Base-by-base conservation (phyloP, 2,113 vertebrate species). In the Cyprinodon tularosa region DNA sequence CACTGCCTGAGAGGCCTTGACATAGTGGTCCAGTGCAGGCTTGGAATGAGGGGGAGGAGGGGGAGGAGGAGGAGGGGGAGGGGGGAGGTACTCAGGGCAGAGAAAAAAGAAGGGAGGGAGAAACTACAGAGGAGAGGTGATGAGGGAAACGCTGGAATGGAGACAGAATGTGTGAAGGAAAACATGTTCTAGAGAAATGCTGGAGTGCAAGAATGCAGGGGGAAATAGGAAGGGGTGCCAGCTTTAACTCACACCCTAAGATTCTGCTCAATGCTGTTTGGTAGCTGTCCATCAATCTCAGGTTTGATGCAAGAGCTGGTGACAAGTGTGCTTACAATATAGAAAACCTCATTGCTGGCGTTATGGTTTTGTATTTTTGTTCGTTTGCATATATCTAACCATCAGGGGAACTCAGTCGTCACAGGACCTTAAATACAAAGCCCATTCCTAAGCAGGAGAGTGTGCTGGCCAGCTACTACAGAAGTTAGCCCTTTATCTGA, bases 1-100 rank as follows among this genome's bases (percentile, higher is more conserved):
- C 91, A 89, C 91, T 80, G 91, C 90, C 89, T 88, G 87, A 84
- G 88, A 92, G 91, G 91, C 88, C 86, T 89, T 90, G 90, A 93
- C 92, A 91, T 91, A 89, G 87, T 90, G 91, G 87, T 85, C 83
- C 76, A 57, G 72, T 61, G 76, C 72, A 82, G 78, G 77, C 29
- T 45, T 42, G 45, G 62, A 80, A 13, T 17, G 72, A 38, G n/a
- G 62, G 38, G 77, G 78, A 45, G 10, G 47, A 62, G 64, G 6
- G 11, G 3, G 45, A 22, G 63, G 72, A 64, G 66, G 45, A 22
- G 63, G 72, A 64, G 66, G 72, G 63, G 47, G n/a, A 14, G 29
- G 22, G 45, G n/a, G 14, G 15, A 4, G 12, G 1, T 17, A 6
- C 20, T 6, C 50, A 57, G 20, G 20, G 50, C 50, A 57, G 17